phyloP scores from a whole-genome alignment of 2,113 vertebrate species.

The Clupea harengus region DNA sequence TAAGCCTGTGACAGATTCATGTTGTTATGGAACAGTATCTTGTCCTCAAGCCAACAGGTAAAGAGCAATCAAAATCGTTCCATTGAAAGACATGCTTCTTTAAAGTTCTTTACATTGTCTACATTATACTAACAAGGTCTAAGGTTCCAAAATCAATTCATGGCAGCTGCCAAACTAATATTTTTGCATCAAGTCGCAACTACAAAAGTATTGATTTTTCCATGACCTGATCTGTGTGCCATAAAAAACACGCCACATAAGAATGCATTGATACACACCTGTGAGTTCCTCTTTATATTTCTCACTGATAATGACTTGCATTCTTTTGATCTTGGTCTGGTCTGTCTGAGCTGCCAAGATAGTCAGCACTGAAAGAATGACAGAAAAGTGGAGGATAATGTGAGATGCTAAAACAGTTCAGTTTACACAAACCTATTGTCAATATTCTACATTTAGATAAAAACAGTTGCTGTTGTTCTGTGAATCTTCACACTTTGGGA shows the following conservation, averaged over 20 bases:
- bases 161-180: neutral
- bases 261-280: neutral
- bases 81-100: neutral
- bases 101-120: neutral
- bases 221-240: neutral
- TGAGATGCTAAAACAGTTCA: neutral
- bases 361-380: neutral
- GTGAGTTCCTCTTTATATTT: neutral
- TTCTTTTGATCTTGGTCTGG: conserved; percentile 5
- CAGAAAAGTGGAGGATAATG: neutral
- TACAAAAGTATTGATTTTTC: neutral
- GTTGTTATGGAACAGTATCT: neutral
- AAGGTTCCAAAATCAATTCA: neutral
- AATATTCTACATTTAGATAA: neutral
- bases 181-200: neutral
- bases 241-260: neutral
- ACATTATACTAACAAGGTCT: neutral
- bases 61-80: neutral
- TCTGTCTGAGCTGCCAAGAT: neutral
- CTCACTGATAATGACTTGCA: neutral
- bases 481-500: neutral
- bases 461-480: neutral
- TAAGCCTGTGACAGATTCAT: neutral
- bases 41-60: neutral
- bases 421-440: neutral